phyloP scores from a whole-genome alignment of 1,140 invertebrate genomes.

The Pseudomyrmex pallidus region DNA sequence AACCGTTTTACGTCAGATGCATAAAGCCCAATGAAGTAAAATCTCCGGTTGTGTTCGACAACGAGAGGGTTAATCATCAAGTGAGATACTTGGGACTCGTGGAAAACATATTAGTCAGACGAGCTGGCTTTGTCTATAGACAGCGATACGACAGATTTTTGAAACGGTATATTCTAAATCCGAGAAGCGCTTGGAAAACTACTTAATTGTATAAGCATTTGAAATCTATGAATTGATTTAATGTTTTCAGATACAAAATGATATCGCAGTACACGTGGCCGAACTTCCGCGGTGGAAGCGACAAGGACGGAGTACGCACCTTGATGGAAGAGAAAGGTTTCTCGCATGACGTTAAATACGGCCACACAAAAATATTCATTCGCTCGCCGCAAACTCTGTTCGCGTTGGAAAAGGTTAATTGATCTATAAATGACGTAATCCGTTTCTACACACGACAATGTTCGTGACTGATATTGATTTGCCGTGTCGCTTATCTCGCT shows the following conservation, averaged over 20 bases:
- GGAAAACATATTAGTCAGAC: conserved; percentile 96
- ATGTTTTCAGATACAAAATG: conserved; percentile 94
- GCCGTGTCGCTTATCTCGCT: conserved; percentile 48
- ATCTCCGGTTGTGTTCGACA: conserved; percentile 92
- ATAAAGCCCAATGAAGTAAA: conserved; percentile 98
- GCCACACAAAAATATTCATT: conserved; percentile 98
- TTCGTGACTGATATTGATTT: neutral
- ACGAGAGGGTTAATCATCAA: conserved; percentile 94
- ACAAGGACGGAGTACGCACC: conserved; percentile 93
- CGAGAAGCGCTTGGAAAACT: neutral
- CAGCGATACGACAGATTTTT: conserved; percentile 96
- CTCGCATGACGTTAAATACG: conserved; percentile 94
- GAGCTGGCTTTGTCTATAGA: conserved; percentile 97
- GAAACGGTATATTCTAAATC: conserved; percentile 86
- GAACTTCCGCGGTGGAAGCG: conserved; percentile 91
- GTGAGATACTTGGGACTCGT: conserved; percentile 95
- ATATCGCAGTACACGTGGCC: conserved; percentile 97
- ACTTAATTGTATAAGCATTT: neutral
- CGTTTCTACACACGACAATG: neutral
- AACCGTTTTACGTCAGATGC: conserved; percentile 98
- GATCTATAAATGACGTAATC: conserved; percentile 22
- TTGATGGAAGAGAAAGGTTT: conserved; percentile 93
- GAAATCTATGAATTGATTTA: conserved; percentile 6
- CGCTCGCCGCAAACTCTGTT: conserved; percentile 95
- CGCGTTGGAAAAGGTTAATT: conserved; percentile 90